phyloP scores from a whole-genome alignment of 2,888 invertebrate genomes.

The Encarsia formosa region DNA sequence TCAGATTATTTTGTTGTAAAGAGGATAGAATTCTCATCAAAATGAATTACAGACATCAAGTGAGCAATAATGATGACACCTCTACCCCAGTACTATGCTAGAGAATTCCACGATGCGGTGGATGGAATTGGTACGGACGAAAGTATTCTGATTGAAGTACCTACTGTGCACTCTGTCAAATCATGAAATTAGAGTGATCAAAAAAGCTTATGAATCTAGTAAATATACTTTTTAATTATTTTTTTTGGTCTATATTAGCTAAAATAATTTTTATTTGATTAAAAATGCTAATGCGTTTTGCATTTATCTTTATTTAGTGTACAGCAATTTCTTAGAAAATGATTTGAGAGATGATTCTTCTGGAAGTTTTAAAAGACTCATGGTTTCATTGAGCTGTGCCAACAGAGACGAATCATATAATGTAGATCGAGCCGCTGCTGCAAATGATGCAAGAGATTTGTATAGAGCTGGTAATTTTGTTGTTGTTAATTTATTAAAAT shows the following conservation, averaged over 20 bases:
- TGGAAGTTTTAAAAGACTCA: slow-evolving; percentile 83
- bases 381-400: slow-evolving; percentile 79
- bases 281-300: not conserved
- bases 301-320: slow-evolving; percentile 60
- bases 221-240: slow-evolving; percentile 32
- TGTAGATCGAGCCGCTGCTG: slow-evolving; percentile 67
- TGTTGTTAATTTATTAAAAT: not conserved
- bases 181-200: slow-evolving; percentile 54
- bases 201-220: slow-evolving; percentile 52
- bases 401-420: slow-evolving; percentile 77
- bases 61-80: slow-evolving; percentile 55
- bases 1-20: no score
- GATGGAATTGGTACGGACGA: slow-evolving; percentile 58
- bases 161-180: slow-evolving; percentile 59
- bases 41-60: slow-evolving; percentile 49
- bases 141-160: slow-evolving; percentile 57
- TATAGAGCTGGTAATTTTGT: slow-evolving; percentile 66
- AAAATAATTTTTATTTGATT: slow-evolving; percentile 1
- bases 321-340: slow-evolving; percentile 72
- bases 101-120: slow-evolving; percentile 57
- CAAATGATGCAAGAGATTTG: slow-evolving; percentile 76
- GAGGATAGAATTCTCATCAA: slow-evolving; percentile 21
- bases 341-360: slow-evolving; percentile 85
- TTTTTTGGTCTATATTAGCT: not conserved
- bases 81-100: slow-evolving; percentile 57